These are phyloP conservation scores for Phengaris arion DNA, from an alignment of 2,888 invertebrate genomes.

Conservation along the genomic window DNA sequence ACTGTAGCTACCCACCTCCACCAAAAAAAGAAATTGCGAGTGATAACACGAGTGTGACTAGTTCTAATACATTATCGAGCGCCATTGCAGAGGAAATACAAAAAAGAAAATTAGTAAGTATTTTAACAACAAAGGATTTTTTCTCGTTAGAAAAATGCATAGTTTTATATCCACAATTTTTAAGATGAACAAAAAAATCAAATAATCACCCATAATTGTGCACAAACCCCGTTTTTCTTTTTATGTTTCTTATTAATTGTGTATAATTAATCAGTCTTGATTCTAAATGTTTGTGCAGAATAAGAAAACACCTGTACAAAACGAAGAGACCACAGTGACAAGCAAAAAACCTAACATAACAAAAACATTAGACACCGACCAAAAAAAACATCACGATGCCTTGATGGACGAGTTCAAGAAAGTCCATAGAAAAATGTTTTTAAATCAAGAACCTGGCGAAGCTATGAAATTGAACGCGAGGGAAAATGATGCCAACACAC, in stretches of 20 bases:
- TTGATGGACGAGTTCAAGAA: constrained; percentile 94
- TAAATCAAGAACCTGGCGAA: constrained; percentile 55
- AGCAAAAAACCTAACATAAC: constrained; percentile 57
- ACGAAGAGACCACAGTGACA: constrained; percentile 46
- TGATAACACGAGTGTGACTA: constrained; percentile 62
- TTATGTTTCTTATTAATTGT: neutral
- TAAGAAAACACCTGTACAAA: constrained; percentile 57
- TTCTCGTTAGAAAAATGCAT: neutral
- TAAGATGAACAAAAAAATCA: too few relatives aligned
- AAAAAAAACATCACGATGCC: constrained; percentile 85
- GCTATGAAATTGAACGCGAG: constrained; percentile 36
- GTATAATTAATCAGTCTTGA: neutral
- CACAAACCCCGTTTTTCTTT: neutral
- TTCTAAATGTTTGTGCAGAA: constrained; percentile 47
- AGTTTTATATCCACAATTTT: neutral
- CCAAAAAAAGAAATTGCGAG: constrained; percentile 51
- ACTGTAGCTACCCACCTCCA: constrained; percentile 59
- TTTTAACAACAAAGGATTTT: neutral
- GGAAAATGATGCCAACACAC: constrained; percentile 43
- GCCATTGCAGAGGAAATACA: constrained; percentile 75
- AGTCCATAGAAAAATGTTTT: constrained; percentile 93
- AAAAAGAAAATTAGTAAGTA: constrained; percentile 63
- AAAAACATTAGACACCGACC: constrained; percentile 79
- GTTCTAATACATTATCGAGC: constrained; percentile 68
- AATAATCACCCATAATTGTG: neutral